These are phyloP conservation scores for Reticulitermes speratus DNA, from an alignment of 1,140 invertebrate genomes.

Conservation along the genomic window DNA sequence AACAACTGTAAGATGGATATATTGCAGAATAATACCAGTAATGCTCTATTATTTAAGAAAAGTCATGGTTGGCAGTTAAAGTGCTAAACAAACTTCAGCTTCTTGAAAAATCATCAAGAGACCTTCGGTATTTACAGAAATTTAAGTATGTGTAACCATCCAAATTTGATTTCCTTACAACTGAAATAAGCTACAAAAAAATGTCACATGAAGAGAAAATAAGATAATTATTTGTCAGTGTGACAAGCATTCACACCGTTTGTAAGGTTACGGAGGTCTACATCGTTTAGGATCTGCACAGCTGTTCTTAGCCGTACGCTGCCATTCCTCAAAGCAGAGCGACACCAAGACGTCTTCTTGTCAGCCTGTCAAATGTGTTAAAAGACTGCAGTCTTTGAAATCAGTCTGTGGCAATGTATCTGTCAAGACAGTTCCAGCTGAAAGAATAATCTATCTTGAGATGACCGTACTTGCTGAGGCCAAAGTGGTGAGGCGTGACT, in stretches of 20 bases:
- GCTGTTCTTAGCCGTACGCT: background rate
- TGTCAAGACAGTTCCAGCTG: constrained; percentile 68
- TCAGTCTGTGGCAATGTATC: constrained; percentile 50
- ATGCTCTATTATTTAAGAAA: background rate
- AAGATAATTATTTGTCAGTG: background rate
- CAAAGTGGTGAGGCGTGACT: constrained; percentile 48
- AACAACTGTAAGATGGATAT: background rate
- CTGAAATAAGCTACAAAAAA: background rate
- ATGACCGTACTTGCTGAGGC: constrained; percentile 66
- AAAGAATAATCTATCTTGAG: constrained; percentile 72
- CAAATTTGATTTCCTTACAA: background rate
- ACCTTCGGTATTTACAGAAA: background rate
- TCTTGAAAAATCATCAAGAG: background rate
- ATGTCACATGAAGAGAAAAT: too few relatives aligned
- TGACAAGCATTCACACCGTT: background rate
- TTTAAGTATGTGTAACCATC: background rate
- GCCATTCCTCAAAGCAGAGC: too few relatives aligned
- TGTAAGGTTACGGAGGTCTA: background rate
- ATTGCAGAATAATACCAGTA: background rate
- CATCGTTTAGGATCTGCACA: background rate
- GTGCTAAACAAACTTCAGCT: background rate
- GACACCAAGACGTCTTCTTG: too few relatives aligned
- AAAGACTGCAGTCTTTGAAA: too few relatives aligned
- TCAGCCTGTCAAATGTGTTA: too few relatives aligned
- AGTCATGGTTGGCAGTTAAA: background rate